phyloP scores from a whole-genome alignment of 1,140 invertebrate species.

The Theocolax elegans region DNA sequence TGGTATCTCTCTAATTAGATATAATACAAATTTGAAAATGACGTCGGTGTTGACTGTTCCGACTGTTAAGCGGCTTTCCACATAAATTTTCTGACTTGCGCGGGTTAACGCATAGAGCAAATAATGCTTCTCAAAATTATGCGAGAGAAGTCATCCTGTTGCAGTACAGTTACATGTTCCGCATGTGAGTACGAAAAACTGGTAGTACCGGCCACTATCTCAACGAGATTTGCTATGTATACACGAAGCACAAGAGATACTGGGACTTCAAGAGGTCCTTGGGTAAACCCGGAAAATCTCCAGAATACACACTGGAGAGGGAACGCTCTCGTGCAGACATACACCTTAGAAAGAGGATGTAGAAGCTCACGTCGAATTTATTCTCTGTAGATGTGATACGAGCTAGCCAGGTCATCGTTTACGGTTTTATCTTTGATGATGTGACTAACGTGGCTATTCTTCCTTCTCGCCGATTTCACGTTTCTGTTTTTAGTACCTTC shows the following conservation, averaged over 20 bases:
- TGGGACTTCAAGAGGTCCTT: constrained; percentile 18
- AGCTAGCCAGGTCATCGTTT: not conserved
- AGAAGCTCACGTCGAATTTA: not conserved
- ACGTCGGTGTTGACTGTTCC: no score
- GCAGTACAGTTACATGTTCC: not conserved
- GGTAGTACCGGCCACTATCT: constrained; percentile 37
- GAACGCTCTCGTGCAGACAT: not conserved
- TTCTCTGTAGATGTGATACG: not conserved
- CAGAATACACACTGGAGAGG: no score
- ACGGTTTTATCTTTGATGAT: constrained; percentile 22
- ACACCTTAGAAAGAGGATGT: not conserved
- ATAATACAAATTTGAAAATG: no score
- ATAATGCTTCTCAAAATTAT: not conserved
- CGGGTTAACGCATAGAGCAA: not conserved
- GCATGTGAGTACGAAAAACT: constrained; percentile 7
- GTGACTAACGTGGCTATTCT: no score
- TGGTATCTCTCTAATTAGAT: no score
- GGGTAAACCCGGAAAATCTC: constrained; percentile 10
- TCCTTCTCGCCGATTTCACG: no score
- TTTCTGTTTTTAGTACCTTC: no score
- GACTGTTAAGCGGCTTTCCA: no score
- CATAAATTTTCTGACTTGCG: no score
- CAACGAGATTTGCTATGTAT: constrained; percentile 49
- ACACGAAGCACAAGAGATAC: constrained; percentile 45
- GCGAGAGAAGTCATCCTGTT: not conserved